A percentile compares a stretch with the other conserved stretches of the same genome.
Conservation (phyloP, 2,888 invertebrate species). For the Drosophila yooni region DNA sequence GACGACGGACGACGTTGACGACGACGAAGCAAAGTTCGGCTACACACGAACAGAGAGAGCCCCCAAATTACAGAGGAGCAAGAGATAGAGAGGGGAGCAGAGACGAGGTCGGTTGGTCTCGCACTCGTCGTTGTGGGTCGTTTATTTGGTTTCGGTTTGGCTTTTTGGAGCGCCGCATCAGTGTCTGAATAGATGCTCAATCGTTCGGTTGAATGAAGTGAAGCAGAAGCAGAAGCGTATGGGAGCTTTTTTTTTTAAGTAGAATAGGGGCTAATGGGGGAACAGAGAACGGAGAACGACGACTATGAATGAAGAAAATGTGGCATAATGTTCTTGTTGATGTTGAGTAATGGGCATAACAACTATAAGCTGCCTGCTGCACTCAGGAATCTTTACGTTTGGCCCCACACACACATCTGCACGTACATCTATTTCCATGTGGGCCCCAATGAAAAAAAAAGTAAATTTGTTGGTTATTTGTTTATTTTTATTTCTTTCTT, state of each 20-base stretch:
- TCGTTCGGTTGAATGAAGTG: constrained; percentile 78
- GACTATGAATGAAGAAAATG: constrained; percentile 62
- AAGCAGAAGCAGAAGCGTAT: constrained; percentile 60
- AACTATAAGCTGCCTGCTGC: constrained; percentile 73
- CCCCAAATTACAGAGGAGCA: constrained; percentile 43
- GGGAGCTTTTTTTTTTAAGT: constrained; percentile 37
- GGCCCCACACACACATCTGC: constrained; percentile 12
- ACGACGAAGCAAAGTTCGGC: constrained; percentile 50
- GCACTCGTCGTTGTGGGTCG: constrained; percentile 66
- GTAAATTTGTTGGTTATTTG: constrained; percentile 72
- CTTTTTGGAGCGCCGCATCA: constrained; percentile 60
- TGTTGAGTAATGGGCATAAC: constrained; percentile 79
- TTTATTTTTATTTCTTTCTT: constrained; percentile 48
- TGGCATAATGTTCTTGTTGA: constrained; percentile 79
- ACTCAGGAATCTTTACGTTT: constrained; percentile 45
- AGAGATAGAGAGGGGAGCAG: constrained; percentile 10
- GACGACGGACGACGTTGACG: constrained; percentile 36
- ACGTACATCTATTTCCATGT: constrained; percentile 48
- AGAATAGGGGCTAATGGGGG: constrained; percentile 1
- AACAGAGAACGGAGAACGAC: neutral
- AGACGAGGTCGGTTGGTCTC: constrained; percentile 24
- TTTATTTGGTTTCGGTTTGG: constrained; percentile 69
- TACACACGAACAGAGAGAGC: constrained; percentile 41
- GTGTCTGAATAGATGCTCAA: constrained; percentile 76
- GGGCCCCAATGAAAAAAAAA: constrained; percentile 50